These are phyloP conservation scores for Cosmia trapezina DNA, from an alignment of 2,888 invertebrate species.

Conservation along the genomic window DNA sequence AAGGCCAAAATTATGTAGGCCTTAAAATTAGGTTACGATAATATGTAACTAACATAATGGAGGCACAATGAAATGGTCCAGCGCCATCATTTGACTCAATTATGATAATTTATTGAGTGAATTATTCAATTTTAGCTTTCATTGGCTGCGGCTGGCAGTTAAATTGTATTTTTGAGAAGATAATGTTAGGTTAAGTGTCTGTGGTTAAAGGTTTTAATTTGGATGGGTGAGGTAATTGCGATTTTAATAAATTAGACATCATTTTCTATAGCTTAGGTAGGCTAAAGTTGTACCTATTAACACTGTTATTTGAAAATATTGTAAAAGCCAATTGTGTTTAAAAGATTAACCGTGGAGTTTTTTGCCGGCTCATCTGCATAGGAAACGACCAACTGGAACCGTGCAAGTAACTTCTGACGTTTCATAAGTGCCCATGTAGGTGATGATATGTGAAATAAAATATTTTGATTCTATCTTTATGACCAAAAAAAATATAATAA, in stretches of 20 bases:
- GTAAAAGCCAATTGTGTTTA: too few relatives aligned
- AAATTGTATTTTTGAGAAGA: conserved; percentile 4
- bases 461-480: too few relatives aligned
- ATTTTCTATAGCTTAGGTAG: too few relatives aligned
- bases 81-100: conserved; percentile 49
- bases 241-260: neutral
- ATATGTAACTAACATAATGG: conserved; percentile 61
- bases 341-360: too few relatives aligned
- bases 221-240: neutral
- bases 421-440: too few relatives aligned
- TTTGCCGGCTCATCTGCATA: too few relatives aligned
- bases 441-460: too few relatives aligned
- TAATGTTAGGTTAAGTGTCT: neutral
- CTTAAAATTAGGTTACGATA: conserved; percentile 65
- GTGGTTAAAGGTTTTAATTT: neutral
- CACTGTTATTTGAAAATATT: too few relatives aligned
- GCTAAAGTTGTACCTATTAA: too few relatives aligned
- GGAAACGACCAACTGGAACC: too few relatives aligned
- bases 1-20: conserved; percentile 52
- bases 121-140: conserved; percentile 56
- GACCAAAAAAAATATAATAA: neutral
- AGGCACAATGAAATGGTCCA: conserved; percentile 51
- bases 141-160: neutral
- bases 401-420: too few relatives aligned
- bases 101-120: conserved; percentile 57